Evolutionary conservation across 2,797 vertebrate genomes (phyloP).

Genomic region (Sarcophilus harrisii): DNA sequence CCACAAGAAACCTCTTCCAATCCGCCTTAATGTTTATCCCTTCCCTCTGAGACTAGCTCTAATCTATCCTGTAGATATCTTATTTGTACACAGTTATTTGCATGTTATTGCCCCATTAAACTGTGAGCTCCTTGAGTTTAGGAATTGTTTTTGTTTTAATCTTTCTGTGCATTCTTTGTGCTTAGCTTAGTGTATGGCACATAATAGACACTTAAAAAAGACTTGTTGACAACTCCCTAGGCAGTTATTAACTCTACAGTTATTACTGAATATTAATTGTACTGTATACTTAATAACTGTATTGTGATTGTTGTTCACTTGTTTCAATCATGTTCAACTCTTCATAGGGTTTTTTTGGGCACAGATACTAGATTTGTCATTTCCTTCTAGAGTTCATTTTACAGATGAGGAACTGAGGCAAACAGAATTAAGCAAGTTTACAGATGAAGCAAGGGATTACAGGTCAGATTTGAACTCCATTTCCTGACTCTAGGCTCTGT

Average conservation of each 20-base stretch:
- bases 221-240: background rate
- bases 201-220: background rate
- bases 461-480: background rate
- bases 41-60: background rate
- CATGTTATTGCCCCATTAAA: background rate
- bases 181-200: background rate
- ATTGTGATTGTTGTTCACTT: background rate
- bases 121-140: background rate
- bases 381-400: background rate
- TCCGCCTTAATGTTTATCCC: background rate
- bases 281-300: background rate
- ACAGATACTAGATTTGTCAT: background rate
- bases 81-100: background rate
- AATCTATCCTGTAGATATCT: background rate
- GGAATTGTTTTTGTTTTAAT: background rate
- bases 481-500: background rate
- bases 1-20: background rate
- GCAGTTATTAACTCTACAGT: background rate
- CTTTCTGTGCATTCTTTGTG: background rate
- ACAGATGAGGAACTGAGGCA: background rate
- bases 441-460: background rate
- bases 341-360: background rate
- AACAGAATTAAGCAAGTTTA: background rate
- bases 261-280: too few species aligned
- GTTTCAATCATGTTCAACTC: background rate